Percentiles rank a stretch among this genome's conserved stretches.
These are phyloP conservation scores for Isoperla grammatica DNA, from an alignment of 2,888 invertebrate species.

Conservation along the genomic window DNA sequence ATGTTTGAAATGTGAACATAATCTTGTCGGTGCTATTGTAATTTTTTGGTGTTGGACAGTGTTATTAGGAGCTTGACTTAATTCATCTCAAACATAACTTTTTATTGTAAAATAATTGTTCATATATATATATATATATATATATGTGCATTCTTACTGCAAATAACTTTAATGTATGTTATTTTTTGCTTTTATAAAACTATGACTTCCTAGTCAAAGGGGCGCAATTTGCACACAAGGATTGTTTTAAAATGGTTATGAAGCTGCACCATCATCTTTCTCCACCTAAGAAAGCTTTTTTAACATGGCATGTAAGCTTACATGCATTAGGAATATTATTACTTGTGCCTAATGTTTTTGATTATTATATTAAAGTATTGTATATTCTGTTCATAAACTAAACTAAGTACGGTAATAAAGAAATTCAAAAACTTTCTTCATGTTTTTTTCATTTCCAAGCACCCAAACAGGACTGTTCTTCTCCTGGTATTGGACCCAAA, in stretches of 20 bases:
- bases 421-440: background rate
- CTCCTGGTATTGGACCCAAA: too few relatives aligned
- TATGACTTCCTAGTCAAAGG: conserved; percentile 14
- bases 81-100: background rate
- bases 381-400: conserved; percentile 30
- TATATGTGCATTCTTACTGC: background rate
- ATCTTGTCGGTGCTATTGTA: conserved; percentile 4
- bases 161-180: too few relatives aligned
- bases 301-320: too few relatives aligned
- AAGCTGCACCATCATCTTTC: too few relatives aligned
- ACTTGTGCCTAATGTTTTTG: conserved; percentile 7
- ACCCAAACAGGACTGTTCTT: too few relatives aligned
- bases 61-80: background rate
- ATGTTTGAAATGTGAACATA: conserved; percentile 1
- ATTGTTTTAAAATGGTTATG: conserved; percentile 2
- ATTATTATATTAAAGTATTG: conserved; percentile 18
- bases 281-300: too few relatives aligned
- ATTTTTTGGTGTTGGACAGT: background rate
- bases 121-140: background rate
- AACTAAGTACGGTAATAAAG: conserved; percentile 12
- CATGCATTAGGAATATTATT: too few relatives aligned
- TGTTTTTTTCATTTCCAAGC: too few relatives aligned
- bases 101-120: conserved; percentile 1
- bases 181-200: conserved; percentile 9
- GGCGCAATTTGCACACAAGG: background rate